Conservation (phyloP, 2,888 invertebrate genomes). For the Autographa gamma region DNA sequence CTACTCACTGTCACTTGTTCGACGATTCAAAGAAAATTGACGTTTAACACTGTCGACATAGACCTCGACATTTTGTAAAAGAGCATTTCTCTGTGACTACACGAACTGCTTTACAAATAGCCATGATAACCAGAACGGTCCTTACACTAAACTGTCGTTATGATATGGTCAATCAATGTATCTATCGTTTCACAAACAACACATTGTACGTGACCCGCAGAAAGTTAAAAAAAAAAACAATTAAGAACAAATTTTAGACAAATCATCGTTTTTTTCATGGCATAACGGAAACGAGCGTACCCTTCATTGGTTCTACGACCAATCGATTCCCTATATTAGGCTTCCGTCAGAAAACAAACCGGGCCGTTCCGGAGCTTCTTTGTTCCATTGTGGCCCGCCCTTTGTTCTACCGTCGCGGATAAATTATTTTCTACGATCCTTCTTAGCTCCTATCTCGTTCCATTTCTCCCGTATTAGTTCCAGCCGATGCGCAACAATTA, state of each 20-base stretch:
- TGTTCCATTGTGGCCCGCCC: constrained; percentile 84
- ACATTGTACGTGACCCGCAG: background rate
- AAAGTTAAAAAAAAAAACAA: constrained; percentile 31
- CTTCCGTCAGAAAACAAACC: constrained; percentile 86
- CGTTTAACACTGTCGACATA: constrained; percentile 69
- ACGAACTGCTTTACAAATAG: constrained; percentile 14
- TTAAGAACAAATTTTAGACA: constrained; percentile 51
- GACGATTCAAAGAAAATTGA: constrained; percentile 79
- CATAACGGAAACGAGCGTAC: constrained; percentile 74
- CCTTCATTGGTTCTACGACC: constrained; percentile 76
- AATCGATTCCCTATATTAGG: constrained; percentile 86
- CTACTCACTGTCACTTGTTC: constrained; percentile 73
- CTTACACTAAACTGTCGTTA: background rate
- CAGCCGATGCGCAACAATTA: constrained; percentile 88
- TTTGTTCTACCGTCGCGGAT: constrained; percentile 86
- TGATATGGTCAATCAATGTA: background rate
- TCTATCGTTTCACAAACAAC: background rate
- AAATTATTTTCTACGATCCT: constrained; percentile 88
- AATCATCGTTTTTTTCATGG: constrained; percentile 65
- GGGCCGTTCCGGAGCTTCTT: constrained; percentile 80
- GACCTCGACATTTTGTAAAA: constrained; percentile 65
- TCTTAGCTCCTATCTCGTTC: constrained; percentile 85
- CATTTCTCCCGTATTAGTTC: constrained; percentile 88
- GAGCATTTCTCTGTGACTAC: constrained; percentile 63
- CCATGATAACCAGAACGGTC: background rate